Conservation (phyloP, 2,113 vertebrate genomes). For the Verasper variegatus region DNA sequence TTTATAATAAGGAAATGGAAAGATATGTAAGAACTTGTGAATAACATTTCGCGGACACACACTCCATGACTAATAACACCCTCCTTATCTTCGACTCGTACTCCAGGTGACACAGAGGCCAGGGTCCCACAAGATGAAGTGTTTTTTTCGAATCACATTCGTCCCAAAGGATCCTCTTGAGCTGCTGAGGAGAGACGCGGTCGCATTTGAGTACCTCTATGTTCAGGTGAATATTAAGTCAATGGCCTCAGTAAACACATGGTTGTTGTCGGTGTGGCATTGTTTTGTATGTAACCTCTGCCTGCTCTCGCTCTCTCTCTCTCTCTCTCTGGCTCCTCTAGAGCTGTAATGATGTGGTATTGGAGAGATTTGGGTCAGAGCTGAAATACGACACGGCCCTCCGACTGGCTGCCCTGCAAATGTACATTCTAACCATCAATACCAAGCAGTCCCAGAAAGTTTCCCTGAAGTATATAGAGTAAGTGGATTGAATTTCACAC, state of each 20-base stretch:
- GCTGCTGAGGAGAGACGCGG: constrained; percentile 93
- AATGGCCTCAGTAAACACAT: neutral
- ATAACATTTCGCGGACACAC: neutral
- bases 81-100: constrained; percentile 41
- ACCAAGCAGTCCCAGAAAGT: constrained; percentile 98
- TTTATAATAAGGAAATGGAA: neutral
- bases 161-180: constrained; percentile 98
- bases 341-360: constrained; percentile 98
- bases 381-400: constrained; percentile 97
- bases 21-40: neutral
- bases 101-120: constrained; percentile 97
- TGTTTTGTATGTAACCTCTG: constrained; percentile 34
- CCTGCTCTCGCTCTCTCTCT: constrained; percentile 8
- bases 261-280: constrained; percentile 2
- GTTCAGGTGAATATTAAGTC: constrained; percentile 88
- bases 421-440: constrained; percentile 97
- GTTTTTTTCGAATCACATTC: constrained; percentile 97
- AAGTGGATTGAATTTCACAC: constrained; percentile 78
- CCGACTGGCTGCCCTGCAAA: constrained; percentile 93
- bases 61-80: constrained; percentile 24
- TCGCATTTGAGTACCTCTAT: constrained; percentile 98
- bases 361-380: constrained; percentile 96
- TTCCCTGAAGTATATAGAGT: constrained; percentile 98
- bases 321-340: constrained; percentile 64
- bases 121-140: constrained; percentile 97